Base-by-base conservation (phyloP, 2,888 invertebrate genomes). In the Amphipoea oculea region DNA sequence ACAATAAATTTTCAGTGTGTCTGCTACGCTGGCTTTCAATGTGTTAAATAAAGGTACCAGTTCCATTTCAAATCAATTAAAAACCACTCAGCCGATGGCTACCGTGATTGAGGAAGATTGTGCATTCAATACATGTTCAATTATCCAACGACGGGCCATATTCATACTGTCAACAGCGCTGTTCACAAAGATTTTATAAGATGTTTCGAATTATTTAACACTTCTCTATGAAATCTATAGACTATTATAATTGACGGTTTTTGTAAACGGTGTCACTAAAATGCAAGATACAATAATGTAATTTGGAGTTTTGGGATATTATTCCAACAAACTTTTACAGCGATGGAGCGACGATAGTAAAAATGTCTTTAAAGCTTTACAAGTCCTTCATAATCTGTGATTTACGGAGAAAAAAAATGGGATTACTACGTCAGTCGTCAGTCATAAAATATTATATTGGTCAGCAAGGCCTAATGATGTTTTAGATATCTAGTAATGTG, bases 21-120 rank as follows among this genome's bases (percentile, higher is more conserved):
- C 11, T 63, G n/a, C 23, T 23, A 29, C 40, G 17, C 5, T 68
- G 36, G 45, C 0, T 63, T 54, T 7, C 11, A 66, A 51, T 73
- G 11, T 48, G 45, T 66, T 57, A 66, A 40, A 72, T 57, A 79
- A 57, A 72, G 9, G n/a, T 29, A 48, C 0, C 23, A 66, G 17
- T 29, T 62, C 3, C 14, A 79, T 63, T 78, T 48, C 2, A 5
- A 71, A 63, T 12, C 12, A 80, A 80, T 80, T 57, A 65, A 65
- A 79, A 79, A 40, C 1, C 23, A 40, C 29, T 57, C 29, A 40
- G 40, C 9, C 2, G n/a, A 23, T 11, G 17, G n/a, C 29, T 57
- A 57, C 14, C 17, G 29, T 48, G 40, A 65, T 72, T 57, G 29
- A 79, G 29, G 6, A 48, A 66, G 23, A 80, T 65, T 71, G 48